Evolutionary conservation across 2,888 invertebrate species (phyloP), one percentile per base, ranked within the genome.

Genomic region (Hirtodrosophila duncani): DNA sequence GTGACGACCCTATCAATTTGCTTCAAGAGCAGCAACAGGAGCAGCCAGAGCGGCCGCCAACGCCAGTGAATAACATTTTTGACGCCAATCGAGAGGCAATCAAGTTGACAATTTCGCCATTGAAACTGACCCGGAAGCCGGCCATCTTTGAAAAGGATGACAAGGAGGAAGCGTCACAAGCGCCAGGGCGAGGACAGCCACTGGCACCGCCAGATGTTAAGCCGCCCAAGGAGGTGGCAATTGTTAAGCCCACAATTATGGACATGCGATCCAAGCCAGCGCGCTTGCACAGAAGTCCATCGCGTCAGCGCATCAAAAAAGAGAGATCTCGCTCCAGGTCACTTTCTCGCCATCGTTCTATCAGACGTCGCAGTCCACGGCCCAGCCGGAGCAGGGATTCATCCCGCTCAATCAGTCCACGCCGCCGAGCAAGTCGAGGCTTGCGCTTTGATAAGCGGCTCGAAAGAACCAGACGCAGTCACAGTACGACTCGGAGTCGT

Each of bases 51-150:
- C 29, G 26, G 0, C 45, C 46, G 0, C 30, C n/a, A 3, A 57
- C 70, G 1, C 78, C 81, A 1, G 45, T 79, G 0, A 80, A 79
- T 27, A 84, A 81, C 24, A 85, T 86, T 2, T 86, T 86, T 26
- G 82, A 85, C 61, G 66, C 72, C 2, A 86, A 86, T 60, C 83
- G 86, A 3, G 86, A 86, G 50, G 77, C 84, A 3, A 86, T 86
- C 11, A 86, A 86, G 51, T 20, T 86, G 37, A 86, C 81, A 3
- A 83, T 86, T 33, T 85, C 85, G 0, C 85, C 84, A 0, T 46
- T 85, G 6, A 86, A 85, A 41, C 49, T 83, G 1, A 63, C 83
- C 0, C 77, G 83, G 1, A 81, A 84, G 9, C 67, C 81, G 0
- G 83, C 81, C 0, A 74, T 84, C 17, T 77, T 82, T 17, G 67